A percentile compares a stretch with the other conserved stretches of the same genome.
Conservation (phyloP, 2,113 vertebrate genomes). For the Himantopus leucocephalus region DNA sequence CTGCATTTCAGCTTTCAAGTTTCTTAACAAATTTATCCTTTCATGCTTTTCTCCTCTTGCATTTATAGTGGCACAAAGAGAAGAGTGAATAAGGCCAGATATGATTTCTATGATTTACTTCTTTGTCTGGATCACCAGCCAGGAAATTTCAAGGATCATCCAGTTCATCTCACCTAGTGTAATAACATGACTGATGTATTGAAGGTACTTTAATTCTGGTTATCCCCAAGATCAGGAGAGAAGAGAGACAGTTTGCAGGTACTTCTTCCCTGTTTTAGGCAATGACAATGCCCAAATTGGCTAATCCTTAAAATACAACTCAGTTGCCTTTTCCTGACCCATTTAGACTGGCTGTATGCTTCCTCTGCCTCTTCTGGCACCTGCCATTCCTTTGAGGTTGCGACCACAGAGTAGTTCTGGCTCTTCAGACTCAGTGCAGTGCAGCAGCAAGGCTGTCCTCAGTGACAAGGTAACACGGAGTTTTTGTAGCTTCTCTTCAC, state of each 20-base stretch:
- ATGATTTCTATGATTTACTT: background rate
- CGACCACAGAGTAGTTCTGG: background rate
- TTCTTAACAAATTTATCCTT: background rate
- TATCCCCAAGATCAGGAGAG: background rate
- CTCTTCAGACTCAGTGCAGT: background rate
- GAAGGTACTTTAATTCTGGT: background rate
- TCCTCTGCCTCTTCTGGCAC: background rate
- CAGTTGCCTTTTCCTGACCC: background rate
- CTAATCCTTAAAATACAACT: background rate
- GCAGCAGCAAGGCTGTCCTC: background rate
- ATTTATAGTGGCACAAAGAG: background rate
- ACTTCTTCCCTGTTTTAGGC: background rate
- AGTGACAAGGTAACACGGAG: background rate
- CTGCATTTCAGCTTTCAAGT: background rate
- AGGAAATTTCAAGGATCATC: background rate
- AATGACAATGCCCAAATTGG: background rate
- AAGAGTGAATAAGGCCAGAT: background rate
- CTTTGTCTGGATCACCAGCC: background rate
- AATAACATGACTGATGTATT: background rate
- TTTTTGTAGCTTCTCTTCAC: constrained; percentile 4
- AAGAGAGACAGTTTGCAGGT: background rate
- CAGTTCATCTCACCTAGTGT: background rate
- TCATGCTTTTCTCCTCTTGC: background rate
- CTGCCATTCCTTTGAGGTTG: background rate
- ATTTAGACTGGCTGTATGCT: background rate